Percentiles rank a stretch among this genome's conserved stretches.
Evolutionary conservation across 2,113 vertebrate species (phyloP).

Genomic region (Aspidoscelis tigris): DNA sequence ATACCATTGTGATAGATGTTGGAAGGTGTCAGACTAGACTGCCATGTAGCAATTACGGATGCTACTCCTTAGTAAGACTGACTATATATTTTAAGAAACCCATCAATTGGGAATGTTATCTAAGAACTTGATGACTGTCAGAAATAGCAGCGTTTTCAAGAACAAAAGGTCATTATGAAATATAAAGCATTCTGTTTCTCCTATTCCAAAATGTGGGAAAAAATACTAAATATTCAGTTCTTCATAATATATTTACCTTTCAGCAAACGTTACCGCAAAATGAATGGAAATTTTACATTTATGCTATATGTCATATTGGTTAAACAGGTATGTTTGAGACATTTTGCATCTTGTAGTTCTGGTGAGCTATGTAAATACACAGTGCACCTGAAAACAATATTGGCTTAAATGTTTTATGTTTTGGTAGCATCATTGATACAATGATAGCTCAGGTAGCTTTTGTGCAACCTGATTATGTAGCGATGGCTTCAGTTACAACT

Average conservation of each 20-base stretch:
- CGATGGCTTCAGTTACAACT: slow-evolving; percentile 25
- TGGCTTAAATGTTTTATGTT: background rate
- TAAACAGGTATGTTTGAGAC: slow-evolving; percentile 22
- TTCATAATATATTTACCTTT: slow-evolving; percentile 27
- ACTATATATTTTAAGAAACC: slow-evolving; percentile 19
- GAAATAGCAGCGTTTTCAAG: slow-evolving; percentile 7
- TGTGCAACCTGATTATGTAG: slow-evolving; percentile 34
- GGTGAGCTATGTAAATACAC: background rate
- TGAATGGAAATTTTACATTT: slow-evolving; percentile 20
- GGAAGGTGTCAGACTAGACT: background rate
- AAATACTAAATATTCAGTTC: slow-evolving; percentile 24
- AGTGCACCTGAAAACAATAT: background rate
- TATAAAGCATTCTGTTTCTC: slow-evolving; percentile 9
- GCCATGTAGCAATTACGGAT: background rate
- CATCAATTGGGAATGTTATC: background rate
- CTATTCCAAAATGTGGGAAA: background rate
- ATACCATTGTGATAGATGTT: background rate
- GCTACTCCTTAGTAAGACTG: background rate
- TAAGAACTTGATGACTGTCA: background rate
- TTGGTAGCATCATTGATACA: slow-evolving; percentile 1
- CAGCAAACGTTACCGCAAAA: slow-evolving; percentile 10
- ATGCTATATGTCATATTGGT: background rate
- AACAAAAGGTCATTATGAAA: slow-evolving; percentile 23
- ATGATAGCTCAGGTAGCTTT: slow-evolving; percentile 38
- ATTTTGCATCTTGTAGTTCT: background rate